phyloP scores from a whole-genome alignment of 1,140 invertebrate species.

The Megalopta genalis region DNA sequence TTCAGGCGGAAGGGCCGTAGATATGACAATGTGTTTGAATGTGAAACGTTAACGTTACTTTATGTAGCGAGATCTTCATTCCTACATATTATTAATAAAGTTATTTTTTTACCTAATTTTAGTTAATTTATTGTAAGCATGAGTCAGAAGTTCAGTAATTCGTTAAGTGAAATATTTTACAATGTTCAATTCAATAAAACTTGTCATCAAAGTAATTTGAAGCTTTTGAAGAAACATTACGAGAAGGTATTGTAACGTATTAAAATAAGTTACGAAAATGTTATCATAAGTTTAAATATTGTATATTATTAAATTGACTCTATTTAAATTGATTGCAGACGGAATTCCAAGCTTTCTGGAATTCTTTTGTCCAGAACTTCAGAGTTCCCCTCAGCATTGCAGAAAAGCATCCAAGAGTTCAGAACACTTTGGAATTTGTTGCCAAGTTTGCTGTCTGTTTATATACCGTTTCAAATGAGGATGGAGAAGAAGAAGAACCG shows the following conservation, averaged over 20 bases:
- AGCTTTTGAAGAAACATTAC: slow-evolving; percentile 82
- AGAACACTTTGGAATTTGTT: slow-evolving; percentile 81
- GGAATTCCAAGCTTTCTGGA: slow-evolving; percentile 62
- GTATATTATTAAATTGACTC: slow-evolving; percentile 9
- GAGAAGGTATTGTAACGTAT: slow-evolving; percentile 75
- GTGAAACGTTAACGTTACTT: too few species aligned
- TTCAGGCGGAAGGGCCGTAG: too few species aligned
- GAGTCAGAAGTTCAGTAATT: neutral
- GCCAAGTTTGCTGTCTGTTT: slow-evolving; percentile 80
- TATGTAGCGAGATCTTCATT: too few species aligned
- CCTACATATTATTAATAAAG: too few species aligned
- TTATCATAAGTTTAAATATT: neutral
- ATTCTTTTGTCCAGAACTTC: slow-evolving; percentile 65
- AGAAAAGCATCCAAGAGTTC: slow-evolving; percentile 76
- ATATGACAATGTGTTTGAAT: too few species aligned
- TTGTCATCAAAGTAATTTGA: slow-evolving; percentile 82
- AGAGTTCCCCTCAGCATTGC: slow-evolving; percentile 63
- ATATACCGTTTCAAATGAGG: slow-evolving; percentile 50
- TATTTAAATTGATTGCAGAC: slow-evolving; percentile 62
- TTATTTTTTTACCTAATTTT: too few species aligned
- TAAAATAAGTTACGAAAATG: slow-evolving; percentile 10
- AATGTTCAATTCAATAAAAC: slow-evolving; percentile 83
- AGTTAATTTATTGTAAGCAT: neutral
- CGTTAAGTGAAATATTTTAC: slow-evolving; percentile 78
- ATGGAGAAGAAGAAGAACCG: slow-evolving; percentile 59